Percentiles rank a stretch among this genome's conserved stretches.
phyloP scores from a whole-genome alignment of 2,797 vertebrate genomes.

The Myripristis jacobus region DNA sequence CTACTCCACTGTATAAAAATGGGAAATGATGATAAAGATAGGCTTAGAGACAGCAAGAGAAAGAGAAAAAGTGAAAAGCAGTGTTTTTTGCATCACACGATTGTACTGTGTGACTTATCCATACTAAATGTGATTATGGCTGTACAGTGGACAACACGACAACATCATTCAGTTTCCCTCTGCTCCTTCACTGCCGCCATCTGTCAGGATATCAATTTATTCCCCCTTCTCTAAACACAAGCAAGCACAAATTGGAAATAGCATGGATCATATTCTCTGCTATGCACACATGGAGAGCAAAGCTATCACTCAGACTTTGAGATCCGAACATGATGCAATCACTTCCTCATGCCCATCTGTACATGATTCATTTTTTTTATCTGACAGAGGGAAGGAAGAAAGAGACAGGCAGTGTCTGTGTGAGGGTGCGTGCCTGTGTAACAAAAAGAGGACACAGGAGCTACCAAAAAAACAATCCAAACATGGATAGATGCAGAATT shows the following conservation, averaged over 20 bases:
- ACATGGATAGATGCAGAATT: no score
- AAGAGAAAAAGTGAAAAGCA: neutral
- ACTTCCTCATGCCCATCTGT: slow-evolving; percentile 45
- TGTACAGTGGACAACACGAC: slow-evolving; percentile 29
- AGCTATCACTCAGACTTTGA: slow-evolving; percentile 46
- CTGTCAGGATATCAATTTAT: slow-evolving; percentile 62
- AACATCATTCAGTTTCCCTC: slow-evolving; percentile 34
- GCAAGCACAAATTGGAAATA: slow-evolving; percentile 65
- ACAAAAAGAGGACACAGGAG: no score
- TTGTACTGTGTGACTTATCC: slow-evolving; percentile 21
- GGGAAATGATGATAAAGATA: no score
- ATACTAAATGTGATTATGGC: slow-evolving; percentile 32
- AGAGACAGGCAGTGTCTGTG: slow-evolving; percentile 9
- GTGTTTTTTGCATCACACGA: slow-evolving; percentile 26
- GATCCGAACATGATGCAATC: slow-evolving; percentile 59
- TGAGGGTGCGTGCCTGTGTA: slow-evolving; percentile 5
- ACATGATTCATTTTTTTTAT: slow-evolving; percentile 36
- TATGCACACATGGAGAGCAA: slow-evolving; percentile 39
- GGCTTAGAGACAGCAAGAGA: neutral
- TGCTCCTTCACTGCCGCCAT: slow-evolving; percentile 46
- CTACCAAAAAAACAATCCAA: no score
- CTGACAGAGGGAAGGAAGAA: slow-evolving; percentile 5
- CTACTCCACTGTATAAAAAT: no score
- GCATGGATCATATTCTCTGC: slow-evolving; percentile 34
- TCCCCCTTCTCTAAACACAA: slow-evolving; percentile 44